phyloP scores from a whole-genome alignment of 2,797 vertebrate species.

The Catostomus latipinnis region DNA sequence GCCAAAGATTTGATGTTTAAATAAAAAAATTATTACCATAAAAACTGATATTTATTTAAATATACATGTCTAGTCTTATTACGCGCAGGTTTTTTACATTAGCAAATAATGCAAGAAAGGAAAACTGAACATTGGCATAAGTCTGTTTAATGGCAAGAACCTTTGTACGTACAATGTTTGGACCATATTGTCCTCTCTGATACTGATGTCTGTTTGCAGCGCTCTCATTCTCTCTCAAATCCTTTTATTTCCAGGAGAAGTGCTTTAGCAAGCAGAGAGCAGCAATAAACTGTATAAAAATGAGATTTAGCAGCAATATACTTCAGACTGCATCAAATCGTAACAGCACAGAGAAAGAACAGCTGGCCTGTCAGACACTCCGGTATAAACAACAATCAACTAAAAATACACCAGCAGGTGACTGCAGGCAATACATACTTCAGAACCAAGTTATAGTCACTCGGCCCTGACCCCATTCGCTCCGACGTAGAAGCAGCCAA shows the following conservation, averaged over 20 bases:
- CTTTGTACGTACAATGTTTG: not conserved
- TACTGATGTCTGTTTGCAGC: not conserved
- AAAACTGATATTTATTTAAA: too few relatives aligned
- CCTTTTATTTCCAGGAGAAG: slow-evolving; percentile 41
- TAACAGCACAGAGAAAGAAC: slow-evolving; percentile 64
- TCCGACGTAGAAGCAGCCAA: too few relatives aligned
- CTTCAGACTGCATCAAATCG: slow-evolving; percentile 68
- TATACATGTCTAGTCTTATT: too few relatives aligned
- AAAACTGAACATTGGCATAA: too few relatives aligned
- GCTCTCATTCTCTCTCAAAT: slow-evolving; percentile 10
- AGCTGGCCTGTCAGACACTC: slow-evolving; percentile 59
- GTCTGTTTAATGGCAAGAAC: too few relatives aligned
- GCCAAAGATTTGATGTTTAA: too few relatives aligned
- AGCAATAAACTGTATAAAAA: slow-evolving; percentile 64
- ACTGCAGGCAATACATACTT: not conserved
- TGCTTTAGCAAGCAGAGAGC: slow-evolving; percentile 22
- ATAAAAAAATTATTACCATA: not conserved
- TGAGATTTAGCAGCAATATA: slow-evolving; percentile 57
- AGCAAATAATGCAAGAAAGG: too few relatives aligned
- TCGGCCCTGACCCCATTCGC: too few relatives aligned
- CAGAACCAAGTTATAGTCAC: too few relatives aligned
- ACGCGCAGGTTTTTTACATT: too few relatives aligned
- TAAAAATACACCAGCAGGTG: slow-evolving; percentile 49
- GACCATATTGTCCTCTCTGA: not conserved
- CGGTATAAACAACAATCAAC: slow-evolving; percentile 46